Base-by-base conservation (phyloP, 2,797 vertebrate genomes). In the Diplodus sargus region DNA sequence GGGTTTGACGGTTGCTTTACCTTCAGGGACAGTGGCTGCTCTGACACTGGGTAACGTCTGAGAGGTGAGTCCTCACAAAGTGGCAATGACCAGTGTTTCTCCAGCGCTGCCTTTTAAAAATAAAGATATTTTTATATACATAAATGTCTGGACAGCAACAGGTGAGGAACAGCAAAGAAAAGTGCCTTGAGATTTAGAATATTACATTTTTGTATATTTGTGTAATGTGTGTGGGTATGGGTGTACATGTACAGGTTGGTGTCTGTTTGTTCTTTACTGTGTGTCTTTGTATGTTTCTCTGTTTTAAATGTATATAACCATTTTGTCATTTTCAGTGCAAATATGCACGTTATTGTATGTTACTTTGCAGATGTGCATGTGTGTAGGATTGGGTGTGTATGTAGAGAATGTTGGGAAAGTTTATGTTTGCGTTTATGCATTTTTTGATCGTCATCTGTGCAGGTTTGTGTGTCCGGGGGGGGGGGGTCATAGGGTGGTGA, bases 21-120 rank as follows among this genome's bases (percentile, higher is more conserved):
- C 90, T 85, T 76, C 14, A 30, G 42, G 70, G 68, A 18, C 8
- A 22, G 42, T 2, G 48, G 65, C 96, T 92, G 93, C 74, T 93
- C 90, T 78, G 92, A 91, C 84, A 89, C 85, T 78, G 87, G 87
- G 54, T 64, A 75, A 88, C 79, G 82, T 95, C 93, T 90, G 86
- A 92, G 90, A 90, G 94, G 88, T 28, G 92, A 94, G 86, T 80
- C 79, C 60, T 94, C 77, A 80, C 93, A 85, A 90, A 95, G 87
- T 43, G 88, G 88, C 72, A 89, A 67, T 63, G 84, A 92, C 96
- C 96, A 97, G 86, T 94, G 93, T 84, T 74, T 90, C 77, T 97
- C 96, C 87, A 97, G 89, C 3, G 79, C 89, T 80, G 91, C 91
- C 97, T 98, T 85, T 87, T 51, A 77, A 23, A 94, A 91, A 49